Evolutionary conservation across 2,888 invertebrate genomes (phyloP).

Genomic region (Lapara coniferarum): DNA sequence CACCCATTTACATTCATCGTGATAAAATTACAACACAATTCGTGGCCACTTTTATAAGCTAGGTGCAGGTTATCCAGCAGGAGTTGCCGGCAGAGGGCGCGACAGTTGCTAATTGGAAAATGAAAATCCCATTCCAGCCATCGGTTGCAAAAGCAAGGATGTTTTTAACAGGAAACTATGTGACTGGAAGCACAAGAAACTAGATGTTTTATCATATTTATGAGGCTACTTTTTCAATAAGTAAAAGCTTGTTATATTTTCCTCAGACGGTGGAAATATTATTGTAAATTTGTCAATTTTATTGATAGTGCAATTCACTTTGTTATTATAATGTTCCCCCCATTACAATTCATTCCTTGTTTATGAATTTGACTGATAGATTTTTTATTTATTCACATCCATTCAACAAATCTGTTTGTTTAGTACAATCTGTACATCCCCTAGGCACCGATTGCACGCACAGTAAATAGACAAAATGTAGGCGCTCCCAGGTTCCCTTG

Average conservation of each 20-base stretch:
- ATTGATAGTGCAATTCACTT: too few relatives aligned
- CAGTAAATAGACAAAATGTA: constrained; percentile 16
- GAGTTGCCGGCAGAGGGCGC: constrained; percentile 31
- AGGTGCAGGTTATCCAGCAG: constrained; percentile 26
- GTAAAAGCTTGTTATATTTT: not conserved
- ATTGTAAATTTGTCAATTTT: too few relatives aligned
- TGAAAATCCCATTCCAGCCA: constrained; percentile 49
- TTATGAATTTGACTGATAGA: too few relatives aligned
- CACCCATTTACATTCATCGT: not conserved
- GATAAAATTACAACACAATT: constrained; percentile 17
- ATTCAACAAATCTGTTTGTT: not conserved
- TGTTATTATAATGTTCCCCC: too few relatives aligned
- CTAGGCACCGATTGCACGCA: not conserved
- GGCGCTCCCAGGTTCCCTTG: constrained; percentile 24
- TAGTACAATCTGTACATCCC: not conserved
- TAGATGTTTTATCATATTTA: not conserved
- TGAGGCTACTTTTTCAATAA: not conserved
- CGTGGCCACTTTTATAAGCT: not conserved
- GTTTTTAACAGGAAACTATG: constrained; percentile 27
- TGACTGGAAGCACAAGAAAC: constrained; percentile 25
- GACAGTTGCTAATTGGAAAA: constrained; percentile 50
- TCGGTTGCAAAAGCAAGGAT: constrained; percentile 28
- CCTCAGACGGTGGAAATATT: too few relatives aligned
- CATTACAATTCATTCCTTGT: too few relatives aligned
- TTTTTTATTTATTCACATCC: not conserved